Evolutionary conservation across 35 echinoderm and acorn worm species (phyloP).

Genomic region (Apostichopus japonicus): DNA sequence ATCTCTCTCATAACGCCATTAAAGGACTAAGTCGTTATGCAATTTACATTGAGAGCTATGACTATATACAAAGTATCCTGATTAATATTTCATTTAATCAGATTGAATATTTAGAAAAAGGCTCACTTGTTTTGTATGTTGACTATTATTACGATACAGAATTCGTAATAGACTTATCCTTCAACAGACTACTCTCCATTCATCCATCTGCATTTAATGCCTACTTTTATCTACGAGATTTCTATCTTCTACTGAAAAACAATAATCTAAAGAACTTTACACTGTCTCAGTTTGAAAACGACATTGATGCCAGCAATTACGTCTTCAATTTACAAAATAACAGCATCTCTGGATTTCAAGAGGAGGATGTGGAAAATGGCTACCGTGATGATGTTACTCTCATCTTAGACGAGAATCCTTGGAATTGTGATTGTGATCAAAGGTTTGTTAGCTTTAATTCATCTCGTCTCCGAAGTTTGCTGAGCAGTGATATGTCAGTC

Average conservation of each 20-base stretch:
- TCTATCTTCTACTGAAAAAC: not conserved
- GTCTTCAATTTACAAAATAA: not conserved
- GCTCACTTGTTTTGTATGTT: not conserved
- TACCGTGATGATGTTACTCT: not conserved
- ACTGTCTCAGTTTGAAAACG: not conserved
- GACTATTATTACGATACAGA: not conserved
- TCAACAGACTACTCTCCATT: not conserved
- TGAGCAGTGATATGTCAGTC: not conserved
- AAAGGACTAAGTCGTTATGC: not conserved
- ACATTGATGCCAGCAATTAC: not conserved
- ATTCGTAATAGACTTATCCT: not conserved
- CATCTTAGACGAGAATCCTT: not conserved
- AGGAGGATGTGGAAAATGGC: not conserved
- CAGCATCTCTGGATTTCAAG: not conserved
- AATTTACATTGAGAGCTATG: not conserved
- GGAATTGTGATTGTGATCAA: conserved; percentile 9
- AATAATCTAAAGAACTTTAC: not conserved
- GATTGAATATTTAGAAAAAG: not conserved
- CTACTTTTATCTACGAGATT: too few relatives aligned
- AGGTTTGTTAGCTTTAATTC: not conserved
- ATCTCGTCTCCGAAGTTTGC: not conserved
- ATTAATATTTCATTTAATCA: not conserved
- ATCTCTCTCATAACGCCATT: too few relatives aligned
- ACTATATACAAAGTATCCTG: too few relatives aligned
- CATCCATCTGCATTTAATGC: not conserved